Base-by-base conservation (phyloP, 2,888 invertebrate genomes). In the Melangyna quadrimaculata region DNA sequence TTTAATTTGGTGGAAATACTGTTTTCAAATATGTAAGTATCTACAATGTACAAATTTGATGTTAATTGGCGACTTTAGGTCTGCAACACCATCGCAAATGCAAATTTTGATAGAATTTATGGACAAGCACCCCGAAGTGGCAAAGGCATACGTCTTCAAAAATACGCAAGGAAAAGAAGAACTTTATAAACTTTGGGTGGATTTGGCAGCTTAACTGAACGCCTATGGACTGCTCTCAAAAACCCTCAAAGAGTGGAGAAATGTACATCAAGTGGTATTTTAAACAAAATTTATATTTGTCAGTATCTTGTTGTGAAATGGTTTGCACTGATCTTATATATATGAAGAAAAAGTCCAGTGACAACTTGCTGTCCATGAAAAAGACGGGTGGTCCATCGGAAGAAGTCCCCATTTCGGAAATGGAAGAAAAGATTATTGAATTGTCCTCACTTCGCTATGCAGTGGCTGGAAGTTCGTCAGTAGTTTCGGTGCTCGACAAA, bases 281-380 rank as follows among this genome's bases (percentile, higher is more conserved):
- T 43, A 1, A 17, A 17, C 8, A 10, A 4, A 10, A 1, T 1
- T 43, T 1, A 1, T 8, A n/a, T 40, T n/a, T 40, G n/a, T 14
- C n/a, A 0, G n/a, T 43, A 17, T 43, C 17, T 40, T 17, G 7
- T 2, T 1, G 17, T 43, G 1, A 17, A 22, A 48, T n/a, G 48
- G 59, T 32, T 1, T 59, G 48, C 35, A 71, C 24, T 2, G 59
- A 71, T 35, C 9, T 48, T 1, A 71, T 59, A 59, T 71, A 59
- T n/a, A 45, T 48, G 6, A 59, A 71, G 17, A 72, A 8, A 19
- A 67, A 67, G 27, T 59, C 10, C 29, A 57, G 71, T n/a, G 27
- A 53, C 0, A 73, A 73, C 43, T 37, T 57, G 29, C 1, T 71
- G 4, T 57, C 45, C 4, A 27, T 63, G 10, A 48, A 37, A 3